phyloP scores from a whole-genome alignment of 1,140 invertebrate species.

The Cydia fagiglandana region DNA sequence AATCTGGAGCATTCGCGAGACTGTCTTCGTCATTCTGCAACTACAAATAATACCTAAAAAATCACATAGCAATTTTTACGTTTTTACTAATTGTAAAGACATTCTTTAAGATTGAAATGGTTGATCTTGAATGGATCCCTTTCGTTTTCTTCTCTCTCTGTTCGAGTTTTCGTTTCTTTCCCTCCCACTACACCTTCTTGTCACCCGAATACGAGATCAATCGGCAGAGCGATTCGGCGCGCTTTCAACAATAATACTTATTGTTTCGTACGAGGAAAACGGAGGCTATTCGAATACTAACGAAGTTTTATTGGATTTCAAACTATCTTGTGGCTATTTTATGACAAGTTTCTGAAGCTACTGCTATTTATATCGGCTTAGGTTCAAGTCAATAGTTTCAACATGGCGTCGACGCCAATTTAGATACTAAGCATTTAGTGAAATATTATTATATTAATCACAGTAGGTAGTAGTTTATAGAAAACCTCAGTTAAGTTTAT shows the following conservation, averaged over 20 bases:
- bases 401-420: too few relatives aligned
- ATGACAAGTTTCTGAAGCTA: too few relatives aligned
- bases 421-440: too few relatives aligned
- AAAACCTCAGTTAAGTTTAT: too few relatives aligned
- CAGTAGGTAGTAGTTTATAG: too few relatives aligned
- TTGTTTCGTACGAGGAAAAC: constrained; percentile 15
- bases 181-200: constrained; percentile 55
- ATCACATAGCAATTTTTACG: not conserved
- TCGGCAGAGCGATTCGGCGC: constrained; percentile 57
- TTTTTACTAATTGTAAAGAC: constrained; percentile 57
- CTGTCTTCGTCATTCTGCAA: constrained; percentile 69
- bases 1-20: constrained; percentile 72
- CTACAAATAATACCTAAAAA: constrained; percentile 47
- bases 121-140: constrained; percentile 59
- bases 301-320: not conserved
- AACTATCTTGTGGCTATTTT: not conserved
- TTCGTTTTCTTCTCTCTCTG: constrained; percentile 64
- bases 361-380: too few relatives aligned
- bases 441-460: too few relatives aligned
- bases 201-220: constrained; percentile 65
- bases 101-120: constrained; percentile 60
- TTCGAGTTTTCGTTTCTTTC: constrained; percentile 59
- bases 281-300: not conserved
- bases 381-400: too few relatives aligned
- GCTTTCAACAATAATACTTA: constrained; percentile 29